phyloP scores from a whole-genome alignment of 2,888 invertebrate genomes.

The Thalpophila matura region DNA sequence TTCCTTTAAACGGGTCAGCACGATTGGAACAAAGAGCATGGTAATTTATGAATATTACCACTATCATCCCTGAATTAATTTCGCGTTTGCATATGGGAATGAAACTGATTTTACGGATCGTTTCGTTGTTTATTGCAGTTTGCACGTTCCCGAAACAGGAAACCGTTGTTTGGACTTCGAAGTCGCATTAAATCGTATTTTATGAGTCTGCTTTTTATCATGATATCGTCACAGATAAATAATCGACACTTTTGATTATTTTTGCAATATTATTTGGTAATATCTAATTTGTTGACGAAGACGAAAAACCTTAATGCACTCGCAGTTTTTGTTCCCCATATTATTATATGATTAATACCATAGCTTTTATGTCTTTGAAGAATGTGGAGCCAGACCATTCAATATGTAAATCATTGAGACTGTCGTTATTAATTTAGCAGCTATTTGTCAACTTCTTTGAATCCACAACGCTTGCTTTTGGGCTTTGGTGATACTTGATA shows the following conservation, averaged over 20 bases:
- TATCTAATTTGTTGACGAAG: too few species aligned
- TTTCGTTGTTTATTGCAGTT: constrained; percentile 44
- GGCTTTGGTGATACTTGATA: background rate
- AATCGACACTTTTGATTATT: too few species aligned
- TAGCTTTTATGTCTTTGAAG: too few species aligned
- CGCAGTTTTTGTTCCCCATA: too few species aligned
- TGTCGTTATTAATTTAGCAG: too few species aligned
- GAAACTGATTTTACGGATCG: constrained; percentile 48
- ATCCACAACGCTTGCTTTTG: background rate
- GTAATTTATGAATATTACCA: constrained; percentile 58
- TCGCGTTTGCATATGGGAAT: constrained; percentile 42
- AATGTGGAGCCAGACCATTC: too few species aligned
- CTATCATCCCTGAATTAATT: constrained; percentile 58
- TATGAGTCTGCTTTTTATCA: constrained; percentile 10
- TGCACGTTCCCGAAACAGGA: constrained; percentile 20
- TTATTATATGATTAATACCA: too few species aligned
- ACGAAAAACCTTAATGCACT: too few species aligned
- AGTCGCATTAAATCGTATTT: constrained; percentile 12
- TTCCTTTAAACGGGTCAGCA: constrained; percentile 17
- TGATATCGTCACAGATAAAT: background rate
- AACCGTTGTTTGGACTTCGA: constrained; percentile 23
- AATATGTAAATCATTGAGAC: too few species aligned
- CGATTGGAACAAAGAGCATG: constrained; percentile 50
- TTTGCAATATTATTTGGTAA: too few species aligned
- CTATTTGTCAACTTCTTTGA: background rate